Evolutionary conservation across 2,888 invertebrate species (phyloP).

Genomic region (Cyaniris semiargus): DNA sequence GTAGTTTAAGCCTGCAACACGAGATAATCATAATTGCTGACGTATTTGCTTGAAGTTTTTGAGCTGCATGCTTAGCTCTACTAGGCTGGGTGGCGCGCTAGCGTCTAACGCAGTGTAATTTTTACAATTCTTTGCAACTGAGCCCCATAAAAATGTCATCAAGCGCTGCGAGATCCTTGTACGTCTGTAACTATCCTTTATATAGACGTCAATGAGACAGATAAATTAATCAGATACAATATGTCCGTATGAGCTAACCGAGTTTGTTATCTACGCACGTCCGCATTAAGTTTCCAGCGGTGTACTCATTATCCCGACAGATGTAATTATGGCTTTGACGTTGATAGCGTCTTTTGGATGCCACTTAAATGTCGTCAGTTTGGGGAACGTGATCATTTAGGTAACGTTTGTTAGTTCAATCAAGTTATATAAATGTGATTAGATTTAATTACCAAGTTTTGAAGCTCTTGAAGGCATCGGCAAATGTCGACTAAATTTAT

Average conservation of each 20-base stretch:
- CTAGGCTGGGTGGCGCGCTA: too few relatives aligned
- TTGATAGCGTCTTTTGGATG: conserved; percentile 34
- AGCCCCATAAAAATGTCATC: neutral
- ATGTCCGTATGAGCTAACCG: neutral
- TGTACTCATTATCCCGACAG: conserved; percentile 26
- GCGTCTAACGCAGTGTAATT: neutral
- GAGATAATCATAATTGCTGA: neutral
- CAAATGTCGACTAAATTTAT: neutral
- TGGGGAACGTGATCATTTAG: conserved; percentile 30
- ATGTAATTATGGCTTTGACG: conserved; percentile 35
- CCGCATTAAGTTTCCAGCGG: conserved; percentile 14
- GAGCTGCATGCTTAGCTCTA: too few relatives aligned
- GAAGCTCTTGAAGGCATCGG: neutral
- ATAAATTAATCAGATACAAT: conserved; percentile 1
- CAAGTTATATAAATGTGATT: conserved; percentile 21
- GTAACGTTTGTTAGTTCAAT: conserved; percentile 27
- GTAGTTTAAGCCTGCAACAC: neutral
- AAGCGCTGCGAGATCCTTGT: neutral
- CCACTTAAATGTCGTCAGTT: conserved; percentile 30
- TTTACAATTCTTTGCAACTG: too few relatives aligned
- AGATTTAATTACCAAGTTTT: neutral
- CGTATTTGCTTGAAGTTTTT: neutral
- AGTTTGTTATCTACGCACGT: conserved; percentile 28
- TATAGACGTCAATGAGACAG: neutral
- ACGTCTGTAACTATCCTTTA: neutral